Percentiles rank a stretch among this genome's conserved stretches.
These are phyloP conservation scores for Perizoma affinitatum DNA, from an alignment of 2,888 invertebrate species.

Conservation along the genomic window DNA sequence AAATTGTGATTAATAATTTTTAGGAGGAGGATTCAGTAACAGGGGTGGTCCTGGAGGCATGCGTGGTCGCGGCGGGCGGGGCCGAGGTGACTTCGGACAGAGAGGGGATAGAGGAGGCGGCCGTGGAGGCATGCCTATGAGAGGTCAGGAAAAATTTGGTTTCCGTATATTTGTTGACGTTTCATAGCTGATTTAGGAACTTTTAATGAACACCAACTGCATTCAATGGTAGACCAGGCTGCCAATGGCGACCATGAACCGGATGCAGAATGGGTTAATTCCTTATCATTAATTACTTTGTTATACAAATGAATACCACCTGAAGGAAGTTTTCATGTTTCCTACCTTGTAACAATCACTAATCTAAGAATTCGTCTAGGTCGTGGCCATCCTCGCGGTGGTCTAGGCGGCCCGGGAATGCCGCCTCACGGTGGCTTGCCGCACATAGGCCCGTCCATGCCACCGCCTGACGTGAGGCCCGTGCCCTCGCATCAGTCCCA, in stretches of 20 bases:
- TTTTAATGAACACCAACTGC: too few relatives aligned
- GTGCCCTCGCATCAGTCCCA: slow-evolving; percentile 27
- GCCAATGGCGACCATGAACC: too few relatives aligned
- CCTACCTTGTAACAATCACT: too few relatives aligned
- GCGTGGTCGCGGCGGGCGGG: slow-evolving; percentile 71
- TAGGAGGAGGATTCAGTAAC: slow-evolving; percentile 72
- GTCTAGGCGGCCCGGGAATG: slow-evolving; percentile 51
- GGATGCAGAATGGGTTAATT: too few relatives aligned
- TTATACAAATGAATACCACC: too few relatives aligned
- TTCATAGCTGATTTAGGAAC: too few relatives aligned
- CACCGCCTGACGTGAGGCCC: slow-evolving; percentile 34
- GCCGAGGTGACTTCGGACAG: slow-evolving; percentile 73
- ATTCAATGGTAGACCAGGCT: too few relatives aligned
- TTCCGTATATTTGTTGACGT: too few relatives aligned
- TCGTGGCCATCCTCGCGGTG: slow-evolving; percentile 67
- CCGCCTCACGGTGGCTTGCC: slow-evolving; percentile 36
- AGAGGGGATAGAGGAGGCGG: slow-evolving; percentile 69
- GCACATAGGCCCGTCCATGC: slow-evolving; percentile 47
- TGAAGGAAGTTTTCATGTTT: too few relatives aligned
- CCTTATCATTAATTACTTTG: too few relatives aligned
- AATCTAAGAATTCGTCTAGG: slow-evolving; percentile 14
- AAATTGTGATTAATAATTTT: not conserved
- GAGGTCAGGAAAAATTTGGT: slow-evolving; percentile 53
- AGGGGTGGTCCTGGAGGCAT: slow-evolving; percentile 74
- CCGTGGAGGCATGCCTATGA: slow-evolving; percentile 75